phyloP scores from a whole-genome alignment of 2,113 vertebrate genomes.

The Takifugu bimaculatus region DNA sequence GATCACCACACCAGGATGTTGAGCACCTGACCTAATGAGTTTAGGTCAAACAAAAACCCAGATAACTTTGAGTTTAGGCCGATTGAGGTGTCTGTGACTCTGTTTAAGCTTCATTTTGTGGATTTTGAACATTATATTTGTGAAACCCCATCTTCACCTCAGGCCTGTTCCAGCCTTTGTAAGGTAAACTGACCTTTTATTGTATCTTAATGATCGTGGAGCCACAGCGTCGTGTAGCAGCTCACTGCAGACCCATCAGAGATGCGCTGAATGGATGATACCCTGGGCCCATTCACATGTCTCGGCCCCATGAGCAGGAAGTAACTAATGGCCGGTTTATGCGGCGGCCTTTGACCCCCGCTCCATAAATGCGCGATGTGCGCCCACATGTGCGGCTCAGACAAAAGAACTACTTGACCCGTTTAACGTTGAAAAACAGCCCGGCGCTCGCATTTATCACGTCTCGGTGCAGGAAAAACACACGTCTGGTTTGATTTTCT shows the following conservation, averaged over 20 bases:
- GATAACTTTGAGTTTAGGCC: too few relatives aligned
- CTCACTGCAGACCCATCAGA: slow-evolving; percentile 26
- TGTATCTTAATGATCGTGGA: slow-evolving; percentile 44
- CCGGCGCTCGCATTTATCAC: not conserved
- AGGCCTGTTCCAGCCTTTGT: slow-evolving; percentile 21
- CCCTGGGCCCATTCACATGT: slow-evolving; percentile 44
- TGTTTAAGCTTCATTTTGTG: too few relatives aligned
- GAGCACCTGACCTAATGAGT: too few relatives aligned
- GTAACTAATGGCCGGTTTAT: slow-evolving; percentile 67
- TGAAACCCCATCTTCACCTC: not conserved
- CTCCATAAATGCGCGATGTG: slow-evolving; percentile 1
- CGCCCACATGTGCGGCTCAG: not conserved
- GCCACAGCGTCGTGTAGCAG: slow-evolving; percentile 33
- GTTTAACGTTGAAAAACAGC: not conserved
- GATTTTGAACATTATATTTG: not conserved
- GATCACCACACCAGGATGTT: too few relatives aligned
- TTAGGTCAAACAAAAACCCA: too few relatives aligned
- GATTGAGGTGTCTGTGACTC: too few relatives aligned
- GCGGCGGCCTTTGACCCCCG: slow-evolving; percentile 45
- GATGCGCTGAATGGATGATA: slow-evolving; percentile 41
- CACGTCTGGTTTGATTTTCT: not conserved
- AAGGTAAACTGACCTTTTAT: slow-evolving; percentile 18
- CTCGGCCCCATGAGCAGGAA: slow-evolving; percentile 31
- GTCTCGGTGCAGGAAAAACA: too few relatives aligned
- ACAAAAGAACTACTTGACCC: not conserved